phyloP scores from a whole-genome alignment of 2,113 vertebrate genomes.

The Alligator sinensis region DNA sequence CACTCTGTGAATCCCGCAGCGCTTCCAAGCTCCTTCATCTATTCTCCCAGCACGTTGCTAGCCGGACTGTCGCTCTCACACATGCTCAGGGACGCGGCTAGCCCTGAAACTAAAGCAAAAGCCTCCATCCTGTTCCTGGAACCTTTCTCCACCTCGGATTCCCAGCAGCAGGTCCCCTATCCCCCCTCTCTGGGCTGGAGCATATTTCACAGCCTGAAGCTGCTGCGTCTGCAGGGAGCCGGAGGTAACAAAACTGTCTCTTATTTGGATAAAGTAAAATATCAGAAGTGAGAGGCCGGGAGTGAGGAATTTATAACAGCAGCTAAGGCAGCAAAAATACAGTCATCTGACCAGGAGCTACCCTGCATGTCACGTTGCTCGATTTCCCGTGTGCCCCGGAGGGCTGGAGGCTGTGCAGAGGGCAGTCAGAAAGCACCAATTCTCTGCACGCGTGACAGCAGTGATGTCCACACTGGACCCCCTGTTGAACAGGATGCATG shows the following conservation, averaged over 20 bases:
- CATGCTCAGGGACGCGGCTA: neutral
- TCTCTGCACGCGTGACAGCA: accelerated
- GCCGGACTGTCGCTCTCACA: neutral
- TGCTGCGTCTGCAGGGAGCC: constrained; percentile 63
- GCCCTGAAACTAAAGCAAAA: constrained; percentile 4
- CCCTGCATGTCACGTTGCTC: constrained; percentile 1
- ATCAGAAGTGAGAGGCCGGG: constrained; percentile 60
- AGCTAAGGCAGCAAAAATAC: constrained; percentile 74
- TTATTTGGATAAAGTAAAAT: constrained; percentile 63
- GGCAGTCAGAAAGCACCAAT: neutral
- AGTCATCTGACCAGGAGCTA: constrained; percentile 35
- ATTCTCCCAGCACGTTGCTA: neutral
- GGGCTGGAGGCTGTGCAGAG: neutral
- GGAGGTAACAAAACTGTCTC: constrained; percentile 69
- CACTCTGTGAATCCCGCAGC: constrained; percentile 1
- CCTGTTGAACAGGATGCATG: neutral
- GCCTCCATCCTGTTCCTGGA: constrained; percentile 53
- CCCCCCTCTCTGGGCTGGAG: constrained; percentile 37
- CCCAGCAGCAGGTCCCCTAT: constrained; percentile 63
- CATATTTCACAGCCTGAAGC: constrained; percentile 70
- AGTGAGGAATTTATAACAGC: constrained; percentile 70
- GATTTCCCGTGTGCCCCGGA: neutral
- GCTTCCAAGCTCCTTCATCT: neutral
- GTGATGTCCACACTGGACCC: neutral
- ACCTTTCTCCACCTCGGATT: constrained; percentile 37